Evolutionary conservation across 2,797 vertebrate genomes (phyloP).

Genomic region (Chloroceryle inda): DNA sequence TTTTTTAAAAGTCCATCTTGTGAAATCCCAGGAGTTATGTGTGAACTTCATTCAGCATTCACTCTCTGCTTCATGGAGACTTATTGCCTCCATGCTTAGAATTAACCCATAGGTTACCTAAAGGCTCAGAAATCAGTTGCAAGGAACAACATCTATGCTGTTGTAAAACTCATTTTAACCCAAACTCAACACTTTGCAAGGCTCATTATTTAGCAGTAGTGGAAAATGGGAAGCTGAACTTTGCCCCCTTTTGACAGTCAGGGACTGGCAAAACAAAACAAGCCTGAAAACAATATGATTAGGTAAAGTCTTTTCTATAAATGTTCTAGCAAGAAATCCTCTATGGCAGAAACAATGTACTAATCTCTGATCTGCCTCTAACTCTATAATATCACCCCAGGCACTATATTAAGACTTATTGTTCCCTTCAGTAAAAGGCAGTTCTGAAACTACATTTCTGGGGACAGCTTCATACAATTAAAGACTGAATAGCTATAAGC

Average conservation of each 20-base stretch:
- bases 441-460: not conserved
- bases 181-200: not conserved
- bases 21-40: conserved; percentile 23
- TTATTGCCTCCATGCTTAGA: not conserved
- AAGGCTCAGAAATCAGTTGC: not conserved
- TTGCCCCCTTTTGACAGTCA: conserved; percentile 46
- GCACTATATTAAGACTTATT: conserved; percentile 71
- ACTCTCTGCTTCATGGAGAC: rapidly evolving
- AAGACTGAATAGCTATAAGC: not conserved
- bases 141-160: not conserved
- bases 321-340: conserved; percentile 59
- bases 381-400: conserved; percentile 25
- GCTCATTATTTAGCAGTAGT: not conserved
- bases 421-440: conserved; percentile 39
- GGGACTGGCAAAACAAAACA: conserved; percentile 50
- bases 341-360: conserved; percentile 46
- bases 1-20: conserved; percentile 42
- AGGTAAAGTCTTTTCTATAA: conserved; percentile 65
- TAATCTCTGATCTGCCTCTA: conserved; percentile 52
- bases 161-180: not conserved
- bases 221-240: conserved; percentile 44
- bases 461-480: conserved; percentile 7
- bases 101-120: not conserved
- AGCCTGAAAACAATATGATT: conserved; percentile 53
- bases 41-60: not conserved